Percentiles rank a stretch among this genome's conserved stretches.
These are phyloP conservation scores for Ceyx cyanopectus DNA, from an alignment of 2,113 vertebrate species.

Conservation along the genomic window DNA sequence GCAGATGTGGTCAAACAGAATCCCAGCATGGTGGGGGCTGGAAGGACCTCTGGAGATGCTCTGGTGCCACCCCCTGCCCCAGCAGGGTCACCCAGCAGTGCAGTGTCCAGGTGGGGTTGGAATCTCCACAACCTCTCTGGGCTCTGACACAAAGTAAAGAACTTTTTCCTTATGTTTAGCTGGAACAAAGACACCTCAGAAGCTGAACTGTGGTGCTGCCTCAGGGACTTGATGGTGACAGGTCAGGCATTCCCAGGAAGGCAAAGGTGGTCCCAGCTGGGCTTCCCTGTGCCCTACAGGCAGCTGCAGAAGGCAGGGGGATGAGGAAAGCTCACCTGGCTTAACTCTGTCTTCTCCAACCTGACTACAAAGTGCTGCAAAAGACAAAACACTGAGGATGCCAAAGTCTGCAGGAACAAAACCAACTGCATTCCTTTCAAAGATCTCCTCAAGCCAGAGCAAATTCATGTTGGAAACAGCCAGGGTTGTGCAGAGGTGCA, in stretches of 20 bases:
- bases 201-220: neutral
- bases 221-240: neutral
- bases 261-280: accelerated
- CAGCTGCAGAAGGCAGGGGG: accelerated
- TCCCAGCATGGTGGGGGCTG: too few species aligned
- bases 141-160: neutral
- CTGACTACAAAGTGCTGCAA: neutral
- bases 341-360: neutral
- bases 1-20: neutral
- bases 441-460: neutral
- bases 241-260: neutral
- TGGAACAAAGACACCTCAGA: neutral
- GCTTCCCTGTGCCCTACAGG: accelerated
- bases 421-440: neutral
- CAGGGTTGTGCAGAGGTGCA: neutral
- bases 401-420: neutral
- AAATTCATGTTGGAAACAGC: neutral
- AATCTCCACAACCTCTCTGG: neutral
- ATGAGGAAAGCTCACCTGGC: neutral
- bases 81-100: too few species aligned
- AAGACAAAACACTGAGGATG: neutral
- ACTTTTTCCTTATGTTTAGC: neutral
- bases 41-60: too few species aligned
- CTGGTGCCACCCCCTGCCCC: too few species aligned
- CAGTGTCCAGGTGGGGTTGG: too few species aligned